phyloP scores from a whole-genome alignment of 2,888 invertebrate genomes.

The Caenorhabditis doughertyi region DNA sequence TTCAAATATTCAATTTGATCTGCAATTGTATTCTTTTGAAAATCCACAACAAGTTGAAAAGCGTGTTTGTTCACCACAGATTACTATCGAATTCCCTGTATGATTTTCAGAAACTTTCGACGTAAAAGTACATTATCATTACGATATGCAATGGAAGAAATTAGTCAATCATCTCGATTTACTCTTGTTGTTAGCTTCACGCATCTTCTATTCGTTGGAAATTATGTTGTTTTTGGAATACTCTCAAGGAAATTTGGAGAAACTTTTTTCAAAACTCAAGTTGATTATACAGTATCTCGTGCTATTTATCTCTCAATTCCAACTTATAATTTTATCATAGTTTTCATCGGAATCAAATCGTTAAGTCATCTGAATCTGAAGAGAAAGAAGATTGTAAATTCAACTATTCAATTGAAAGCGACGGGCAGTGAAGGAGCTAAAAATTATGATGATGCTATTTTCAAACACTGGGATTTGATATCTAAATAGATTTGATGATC shows the following conservation, averaged over 20 bases:
- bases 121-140: slow-evolving; percentile 28
- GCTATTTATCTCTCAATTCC: slow-evolving; percentile 12
- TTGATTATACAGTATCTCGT: too few species aligned
- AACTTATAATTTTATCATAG: slow-evolving; percentile 28
- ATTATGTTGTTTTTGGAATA: too few species aligned
- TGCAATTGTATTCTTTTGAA: slow-evolving; percentile 8
- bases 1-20: slow-evolving; percentile 20
- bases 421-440: slow-evolving; percentile 25
- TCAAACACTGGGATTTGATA: slow-evolving; percentile 32
- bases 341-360: background rate
- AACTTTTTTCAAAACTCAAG: too few species aligned
- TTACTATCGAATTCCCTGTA: background rate
- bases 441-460: slow-evolving; percentile 39
- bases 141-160: slow-evolving; percentile 44
- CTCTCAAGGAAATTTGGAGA: too few species aligned
- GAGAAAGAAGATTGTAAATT: background rate
- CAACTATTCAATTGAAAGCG: slow-evolving; percentile 11
- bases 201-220: slow-evolving; percentile 39
- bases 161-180: slow-evolving; percentile 42
- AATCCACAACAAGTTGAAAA: slow-evolving; percentile 9
- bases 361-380: slow-evolving; percentile 4
- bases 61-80: too few species aligned
- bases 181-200: slow-evolving; percentile 40
- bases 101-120: slow-evolving; percentile 20
- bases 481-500: too few species aligned